A percentile compares a stretch with the other conserved stretches of the same genome.
These are phyloP conservation scores for Megalonaias nervosa DNA, from an alignment of 1,140 invertebrate genomes.

Conservation along the genomic window DNA sequence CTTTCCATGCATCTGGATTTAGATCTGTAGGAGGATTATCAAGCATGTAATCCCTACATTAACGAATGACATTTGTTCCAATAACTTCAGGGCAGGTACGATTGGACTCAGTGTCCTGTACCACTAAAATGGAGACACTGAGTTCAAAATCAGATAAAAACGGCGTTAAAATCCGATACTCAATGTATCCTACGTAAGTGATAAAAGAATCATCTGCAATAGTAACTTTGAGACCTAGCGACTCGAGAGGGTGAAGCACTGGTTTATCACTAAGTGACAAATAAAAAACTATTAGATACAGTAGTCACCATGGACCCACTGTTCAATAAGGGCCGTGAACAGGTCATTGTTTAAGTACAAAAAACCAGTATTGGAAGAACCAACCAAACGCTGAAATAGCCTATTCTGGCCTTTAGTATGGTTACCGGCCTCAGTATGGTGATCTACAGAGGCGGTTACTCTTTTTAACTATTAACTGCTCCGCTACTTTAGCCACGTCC, in stretches of 20 bases:
- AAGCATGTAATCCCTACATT: background rate
- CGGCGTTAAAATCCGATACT: background rate
- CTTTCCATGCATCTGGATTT: too few relatives aligned
- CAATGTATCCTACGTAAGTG: conserved; percentile 8
- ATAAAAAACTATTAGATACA: background rate
- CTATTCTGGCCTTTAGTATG: background rate
- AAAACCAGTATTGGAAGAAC: background rate
- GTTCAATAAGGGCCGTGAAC: background rate
- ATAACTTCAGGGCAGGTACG: background rate
- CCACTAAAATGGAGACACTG: conserved; percentile 2
- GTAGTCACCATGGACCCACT: conserved; percentile 4
- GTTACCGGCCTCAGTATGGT: conserved; percentile 13
- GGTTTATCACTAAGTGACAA: background rate
- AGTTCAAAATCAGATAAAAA: background rate
- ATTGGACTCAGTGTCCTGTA: background rate
- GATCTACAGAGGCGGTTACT: too few relatives aligned
- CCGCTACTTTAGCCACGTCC: background rate
- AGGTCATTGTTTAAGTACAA: background rate
- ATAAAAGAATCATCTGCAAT: conserved; percentile 1
- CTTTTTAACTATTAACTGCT: conserved; percentile 12
- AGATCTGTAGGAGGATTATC: too few relatives aligned
- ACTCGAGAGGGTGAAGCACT: background rate
- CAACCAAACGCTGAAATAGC: background rate
- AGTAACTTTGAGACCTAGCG: background rate
- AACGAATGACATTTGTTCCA: conserved; percentile 5